Evolutionary conservation across 2,113 vertebrate species (phyloP).

Genomic region (Pseudopipra pipra): DNA sequence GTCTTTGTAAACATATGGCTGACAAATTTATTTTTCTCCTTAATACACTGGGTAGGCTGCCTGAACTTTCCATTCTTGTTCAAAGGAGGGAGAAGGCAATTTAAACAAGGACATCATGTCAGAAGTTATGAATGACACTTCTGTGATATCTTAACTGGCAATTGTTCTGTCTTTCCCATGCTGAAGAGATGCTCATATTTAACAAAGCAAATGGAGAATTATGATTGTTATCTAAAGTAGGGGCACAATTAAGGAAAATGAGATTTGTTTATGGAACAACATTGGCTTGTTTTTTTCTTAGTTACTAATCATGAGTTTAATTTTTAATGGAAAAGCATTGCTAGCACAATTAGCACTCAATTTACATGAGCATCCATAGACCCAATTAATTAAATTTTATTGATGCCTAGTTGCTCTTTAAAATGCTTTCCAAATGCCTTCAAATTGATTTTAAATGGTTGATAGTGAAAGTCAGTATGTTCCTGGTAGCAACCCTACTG

Average conservation of each 20-base stretch:
- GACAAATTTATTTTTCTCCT: background rate
- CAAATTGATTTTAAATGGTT: constrained; percentile 80
- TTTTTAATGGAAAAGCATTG: constrained; percentile 83
- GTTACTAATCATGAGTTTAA: constrained; percentile 79
- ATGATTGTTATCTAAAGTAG: constrained; percentile 66
- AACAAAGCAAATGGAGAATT: constrained; percentile 59
- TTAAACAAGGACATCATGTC: background rate
- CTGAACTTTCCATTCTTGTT: constrained; percentile 32
- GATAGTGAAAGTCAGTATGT: constrained; percentile 63
- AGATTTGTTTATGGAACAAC: constrained; percentile 69
- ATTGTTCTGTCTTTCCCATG: background rate
- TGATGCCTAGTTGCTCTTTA: constrained; percentile 80
- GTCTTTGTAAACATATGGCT: background rate
- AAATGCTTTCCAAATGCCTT: constrained; percentile 80
- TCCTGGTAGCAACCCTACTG: constrained; percentile 29
- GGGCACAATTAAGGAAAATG: constrained; percentile 62
- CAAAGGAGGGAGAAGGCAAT: constrained; percentile 13
- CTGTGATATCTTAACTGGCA: constrained; percentile 2
- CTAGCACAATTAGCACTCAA: constrained; percentile 82
- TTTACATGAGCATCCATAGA: constrained; percentile 81
- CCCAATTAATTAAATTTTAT: constrained; percentile 85
- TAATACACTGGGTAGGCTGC: background rate
- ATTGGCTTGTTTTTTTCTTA: constrained; percentile 31
- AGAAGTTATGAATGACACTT: constrained; percentile 23
- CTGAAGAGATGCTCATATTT: constrained; percentile 39